Evolutionary conservation across 2,888 invertebrate species (phyloP).

Genomic region (Macaria liturata): DNA sequence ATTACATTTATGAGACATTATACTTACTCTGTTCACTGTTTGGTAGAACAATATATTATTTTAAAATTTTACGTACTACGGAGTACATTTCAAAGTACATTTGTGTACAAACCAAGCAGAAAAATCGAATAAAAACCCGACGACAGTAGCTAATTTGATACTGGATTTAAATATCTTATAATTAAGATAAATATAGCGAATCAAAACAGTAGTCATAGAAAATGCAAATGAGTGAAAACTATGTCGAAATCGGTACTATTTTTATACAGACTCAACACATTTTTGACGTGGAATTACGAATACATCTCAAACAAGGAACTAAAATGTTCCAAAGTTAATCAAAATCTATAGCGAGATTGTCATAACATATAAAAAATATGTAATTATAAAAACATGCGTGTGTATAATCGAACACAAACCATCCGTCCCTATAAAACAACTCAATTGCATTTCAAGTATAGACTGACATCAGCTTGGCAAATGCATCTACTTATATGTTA

Average conservation of each 20-base stretch:
- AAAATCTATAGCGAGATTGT: too few relatives aligned
- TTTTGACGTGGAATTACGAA: too few relatives aligned
- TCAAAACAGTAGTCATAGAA: not conserved
- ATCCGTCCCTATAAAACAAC: constrained; percentile 59
- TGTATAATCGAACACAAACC: constrained; percentile 31
- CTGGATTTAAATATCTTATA: constrained; percentile 34
- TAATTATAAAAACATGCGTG: not conserved
- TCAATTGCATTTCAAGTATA: constrained; percentile 54
- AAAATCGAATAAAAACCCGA: constrained; percentile 5
- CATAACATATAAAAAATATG: not conserved
- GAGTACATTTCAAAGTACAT: constrained; percentile 2
- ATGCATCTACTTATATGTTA: constrained; percentile 3
- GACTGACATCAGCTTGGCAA: constrained; percentile 40
- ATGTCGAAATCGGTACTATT: not conserved
- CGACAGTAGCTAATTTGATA: constrained; percentile 18
- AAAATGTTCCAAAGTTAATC: too few relatives aligned
- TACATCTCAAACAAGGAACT: too few relatives aligned
- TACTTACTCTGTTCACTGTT: too few relatives aligned
- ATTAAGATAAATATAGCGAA: constrained; percentile 32
- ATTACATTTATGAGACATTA: too few relatives aligned
- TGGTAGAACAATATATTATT: too few relatives aligned
- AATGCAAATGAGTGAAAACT: constrained; percentile 4
- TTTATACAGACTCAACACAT: too few relatives aligned
- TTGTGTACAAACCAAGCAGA: not conserved
- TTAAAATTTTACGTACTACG: not conserved